Conservation (phyloP, 2,113 vertebrate genomes). For the Thalassoma bifasciatum region DNA sequence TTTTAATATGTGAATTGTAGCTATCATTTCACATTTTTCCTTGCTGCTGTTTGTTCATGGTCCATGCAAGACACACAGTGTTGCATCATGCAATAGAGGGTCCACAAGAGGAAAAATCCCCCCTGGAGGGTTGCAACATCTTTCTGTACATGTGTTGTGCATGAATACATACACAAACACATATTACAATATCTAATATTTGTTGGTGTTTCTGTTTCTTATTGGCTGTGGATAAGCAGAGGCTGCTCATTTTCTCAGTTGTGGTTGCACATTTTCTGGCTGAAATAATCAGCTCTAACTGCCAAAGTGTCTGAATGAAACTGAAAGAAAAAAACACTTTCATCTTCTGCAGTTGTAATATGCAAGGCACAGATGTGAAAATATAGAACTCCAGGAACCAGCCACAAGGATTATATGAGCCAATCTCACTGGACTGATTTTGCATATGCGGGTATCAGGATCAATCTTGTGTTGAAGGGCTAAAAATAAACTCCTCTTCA, state of each 20-base stretch:
- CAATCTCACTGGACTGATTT: conserved; percentile 43
- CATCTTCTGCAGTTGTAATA: conserved; percentile 51
- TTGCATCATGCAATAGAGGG: conserved; percentile 63
- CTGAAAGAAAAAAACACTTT: conserved; percentile 51
- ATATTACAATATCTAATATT: conserved; percentile 34
- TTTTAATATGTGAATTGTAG: conserved; percentile 16
- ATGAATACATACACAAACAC: neutral
- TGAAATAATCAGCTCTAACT: conserved; percentile 46
- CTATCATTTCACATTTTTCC: conserved; percentile 21
- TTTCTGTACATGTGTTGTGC: conserved; percentile 3
- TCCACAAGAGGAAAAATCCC: conserved; percentile 54
- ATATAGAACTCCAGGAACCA: conserved; percentile 54
- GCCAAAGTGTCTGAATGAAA: conserved; percentile 48
- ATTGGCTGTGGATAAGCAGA: conserved; percentile 40
- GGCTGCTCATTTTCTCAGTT: conserved; percentile 67
- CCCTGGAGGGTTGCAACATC: conserved; percentile 52
- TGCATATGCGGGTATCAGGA: conserved; percentile 13
- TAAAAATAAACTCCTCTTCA: conserved; percentile 39
- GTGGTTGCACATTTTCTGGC: conserved; percentile 57
- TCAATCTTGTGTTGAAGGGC: conserved; percentile 33
- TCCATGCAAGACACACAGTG: conserved; percentile 27
- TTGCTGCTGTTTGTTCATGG: conserved; percentile 29
- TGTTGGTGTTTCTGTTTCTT: conserved; percentile 23
- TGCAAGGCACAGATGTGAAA: conserved; percentile 56
- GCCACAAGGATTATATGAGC: conserved; percentile 52